These are phyloP conservation scores for Amphipoea lucens DNA, from an alignment of 2,888 invertebrate species.

Conservation along the genomic window DNA sequence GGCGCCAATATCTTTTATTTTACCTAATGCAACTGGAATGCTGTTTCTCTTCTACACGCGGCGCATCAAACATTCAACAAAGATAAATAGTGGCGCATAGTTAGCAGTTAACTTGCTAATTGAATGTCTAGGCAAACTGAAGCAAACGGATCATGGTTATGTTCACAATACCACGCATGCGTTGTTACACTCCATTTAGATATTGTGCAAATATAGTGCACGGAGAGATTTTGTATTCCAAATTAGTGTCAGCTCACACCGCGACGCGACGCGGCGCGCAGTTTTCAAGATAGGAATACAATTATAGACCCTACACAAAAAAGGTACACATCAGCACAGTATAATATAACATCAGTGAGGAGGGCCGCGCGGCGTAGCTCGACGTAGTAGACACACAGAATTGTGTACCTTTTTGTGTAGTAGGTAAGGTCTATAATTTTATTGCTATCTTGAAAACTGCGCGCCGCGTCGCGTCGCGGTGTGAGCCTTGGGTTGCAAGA, in stretches of 20 bases:
- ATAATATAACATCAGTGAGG: no score
- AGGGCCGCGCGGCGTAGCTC: no score
- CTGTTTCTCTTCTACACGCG: not conserved
- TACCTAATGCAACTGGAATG: not conserved
- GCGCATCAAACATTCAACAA: slow-evolving; percentile 28
- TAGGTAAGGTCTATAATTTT: no score
- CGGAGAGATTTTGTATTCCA: slow-evolving; percentile 3
- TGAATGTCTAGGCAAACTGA: slow-evolving; percentile 53
- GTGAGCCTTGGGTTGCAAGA: not conserved
- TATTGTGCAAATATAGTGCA: slow-evolving; percentile 5
- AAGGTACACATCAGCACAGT: no score
- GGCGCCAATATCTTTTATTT: not conserved
- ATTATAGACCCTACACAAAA: no score
- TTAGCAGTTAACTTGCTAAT: slow-evolving; percentile 51
- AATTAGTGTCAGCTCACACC: not conserved
- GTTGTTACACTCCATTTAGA: slow-evolving; percentile 38
- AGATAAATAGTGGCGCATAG: slow-evolving; percentile 10
- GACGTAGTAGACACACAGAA: no score
- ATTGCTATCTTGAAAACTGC: no score
- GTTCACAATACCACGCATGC: slow-evolving; percentile 28
- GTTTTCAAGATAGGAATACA: no score
- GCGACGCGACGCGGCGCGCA: no score
- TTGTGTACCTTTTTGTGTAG: no score
- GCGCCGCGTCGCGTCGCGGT: no score
- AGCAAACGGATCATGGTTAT: slow-evolving; percentile 15